Conservation (phyloP, 2,797 vertebrate genomes). For the Balearica regulorum region DNA sequence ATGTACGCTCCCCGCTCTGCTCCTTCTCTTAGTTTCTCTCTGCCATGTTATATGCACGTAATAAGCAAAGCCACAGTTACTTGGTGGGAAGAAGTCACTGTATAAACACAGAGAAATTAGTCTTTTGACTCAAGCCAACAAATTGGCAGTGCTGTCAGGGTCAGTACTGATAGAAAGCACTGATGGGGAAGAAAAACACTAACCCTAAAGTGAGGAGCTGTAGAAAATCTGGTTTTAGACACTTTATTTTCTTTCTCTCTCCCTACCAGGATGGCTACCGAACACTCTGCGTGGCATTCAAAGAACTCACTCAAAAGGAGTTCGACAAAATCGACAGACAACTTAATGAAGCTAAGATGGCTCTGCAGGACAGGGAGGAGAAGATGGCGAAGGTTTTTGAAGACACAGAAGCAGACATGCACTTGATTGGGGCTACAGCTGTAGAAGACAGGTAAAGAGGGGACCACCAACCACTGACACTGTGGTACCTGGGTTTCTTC, state of each 20-base stretch:
- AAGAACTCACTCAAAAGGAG: slow-evolving; percentile 81
- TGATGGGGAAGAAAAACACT: neutral
- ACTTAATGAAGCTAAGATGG: slow-evolving; percentile 86
- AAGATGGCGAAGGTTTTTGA: slow-evolving; percentile 90
- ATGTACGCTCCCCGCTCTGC: accelerated
- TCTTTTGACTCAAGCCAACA: neutral
- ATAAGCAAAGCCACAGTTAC: neutral
- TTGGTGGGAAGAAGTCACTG: neutral
- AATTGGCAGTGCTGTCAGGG: neutral
- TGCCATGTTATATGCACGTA: accelerated
- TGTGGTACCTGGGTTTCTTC: neutral
- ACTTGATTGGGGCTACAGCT: slow-evolving; percentile 93
- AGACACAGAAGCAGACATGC: slow-evolving; percentile 90
- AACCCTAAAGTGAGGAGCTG: neutral
- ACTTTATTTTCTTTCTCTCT: neutral
- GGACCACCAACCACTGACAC: neutral
- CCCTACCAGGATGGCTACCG: slow-evolving; percentile 87
- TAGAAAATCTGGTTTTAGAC: neutral
- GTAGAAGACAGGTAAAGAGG: slow-evolving; percentile 91
- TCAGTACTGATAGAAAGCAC: neutral
- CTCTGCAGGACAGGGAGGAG: slow-evolving; percentile 92
- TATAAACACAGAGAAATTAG: neutral
- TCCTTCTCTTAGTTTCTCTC: neutral
- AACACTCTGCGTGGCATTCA: slow-evolving; percentile 94
- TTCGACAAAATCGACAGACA: slow-evolving; percentile 80